A percentile compares a stretch with the other conserved stretches of the same genome.
Conservation (phyloP, 2,113 vertebrate species). For the Danionella cerebrum region DNA sequence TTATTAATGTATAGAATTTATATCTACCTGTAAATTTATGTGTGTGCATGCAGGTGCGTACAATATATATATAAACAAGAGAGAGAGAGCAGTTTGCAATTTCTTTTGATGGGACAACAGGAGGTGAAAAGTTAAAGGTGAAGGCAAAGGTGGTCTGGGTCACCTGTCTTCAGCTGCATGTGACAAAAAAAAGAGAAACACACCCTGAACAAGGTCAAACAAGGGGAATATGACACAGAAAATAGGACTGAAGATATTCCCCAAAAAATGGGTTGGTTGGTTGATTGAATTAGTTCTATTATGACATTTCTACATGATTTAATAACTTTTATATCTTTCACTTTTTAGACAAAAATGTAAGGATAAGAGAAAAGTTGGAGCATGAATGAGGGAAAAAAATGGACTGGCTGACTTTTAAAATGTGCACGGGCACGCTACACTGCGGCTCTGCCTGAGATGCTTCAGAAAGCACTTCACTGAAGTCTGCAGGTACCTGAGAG, state of each 20-base stretch:
- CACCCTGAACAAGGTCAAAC: constrained; percentile 54
- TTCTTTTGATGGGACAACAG: constrained; percentile 27
- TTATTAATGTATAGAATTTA: no score
- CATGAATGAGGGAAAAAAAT: constrained; percentile 25
- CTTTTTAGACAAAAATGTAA: constrained; percentile 26
- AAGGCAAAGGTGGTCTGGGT: constrained; percentile 57
- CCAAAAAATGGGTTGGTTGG: no score
- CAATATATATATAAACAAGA: no score
- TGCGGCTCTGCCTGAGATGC: constrained; percentile 56
- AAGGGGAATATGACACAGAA: background rate
- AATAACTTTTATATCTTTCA: no score
- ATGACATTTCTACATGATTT: no score
- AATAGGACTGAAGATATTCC: constrained; percentile 3
- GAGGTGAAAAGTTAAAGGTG: constrained; percentile 36
- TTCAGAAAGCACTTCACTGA: constrained; percentile 41
- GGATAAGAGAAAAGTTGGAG: background rate
- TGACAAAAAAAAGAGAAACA: constrained; percentile 43
- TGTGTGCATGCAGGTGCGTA: no score
- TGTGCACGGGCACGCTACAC: constrained; percentile 71
- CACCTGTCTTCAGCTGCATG: constrained; percentile 63
- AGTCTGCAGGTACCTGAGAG: constrained; percentile 27
- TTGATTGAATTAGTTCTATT: no score
- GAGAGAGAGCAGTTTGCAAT: constrained; percentile 11
- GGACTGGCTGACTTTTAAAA: constrained; percentile 57
- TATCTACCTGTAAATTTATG: no score